Evolutionary conservation across 2,888 invertebrate species (phyloP).

Genomic region (Zaprionus lineosus): DNA sequence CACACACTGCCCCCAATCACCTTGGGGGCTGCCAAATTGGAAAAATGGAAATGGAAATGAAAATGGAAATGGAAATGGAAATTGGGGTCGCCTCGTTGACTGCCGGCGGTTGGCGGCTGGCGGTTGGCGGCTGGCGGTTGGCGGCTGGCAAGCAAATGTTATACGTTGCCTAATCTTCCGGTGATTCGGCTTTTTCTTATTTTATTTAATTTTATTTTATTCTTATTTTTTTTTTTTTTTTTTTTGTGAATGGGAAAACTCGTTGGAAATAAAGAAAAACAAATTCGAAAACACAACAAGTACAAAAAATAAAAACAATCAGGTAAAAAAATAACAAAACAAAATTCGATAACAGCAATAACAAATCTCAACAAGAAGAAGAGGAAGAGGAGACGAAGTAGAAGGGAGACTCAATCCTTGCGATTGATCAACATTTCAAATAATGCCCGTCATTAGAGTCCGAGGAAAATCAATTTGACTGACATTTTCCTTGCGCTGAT

Average conservation of each 20-base stretch:
- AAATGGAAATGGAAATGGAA: slow-evolving; percentile 39
- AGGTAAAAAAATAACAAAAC: slow-evolving; percentile 4
- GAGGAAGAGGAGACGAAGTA: no score
- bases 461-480: no score
- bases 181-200: slow-evolving; percentile 27
- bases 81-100: slow-evolving; percentile 36
- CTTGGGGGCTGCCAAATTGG: slow-evolving; percentile 53
- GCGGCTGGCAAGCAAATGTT: slow-evolving; percentile 45
- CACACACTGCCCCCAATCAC: slow-evolving; percentile 33
- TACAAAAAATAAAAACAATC: slow-evolving; percentile 4
- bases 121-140: no score
- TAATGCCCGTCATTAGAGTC: no score
- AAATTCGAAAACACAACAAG: slow-evolving; percentile 25
- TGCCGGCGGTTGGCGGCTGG: no score
- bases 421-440: no score
- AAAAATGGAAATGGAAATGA: slow-evolving; percentile 32
- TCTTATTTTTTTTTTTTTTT: slow-evolving; percentile 22
- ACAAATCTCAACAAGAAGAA: no score
- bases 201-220: neutral
- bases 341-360: neutral
- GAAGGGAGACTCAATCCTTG: no score
- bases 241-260: slow-evolving; percentile 54
- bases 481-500: neutral
- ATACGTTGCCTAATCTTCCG: slow-evolving; percentile 42
- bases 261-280: slow-evolving; percentile 37